Conservation (phyloP, 2,113 vertebrate species). For the Egretta garzetta region DNA sequence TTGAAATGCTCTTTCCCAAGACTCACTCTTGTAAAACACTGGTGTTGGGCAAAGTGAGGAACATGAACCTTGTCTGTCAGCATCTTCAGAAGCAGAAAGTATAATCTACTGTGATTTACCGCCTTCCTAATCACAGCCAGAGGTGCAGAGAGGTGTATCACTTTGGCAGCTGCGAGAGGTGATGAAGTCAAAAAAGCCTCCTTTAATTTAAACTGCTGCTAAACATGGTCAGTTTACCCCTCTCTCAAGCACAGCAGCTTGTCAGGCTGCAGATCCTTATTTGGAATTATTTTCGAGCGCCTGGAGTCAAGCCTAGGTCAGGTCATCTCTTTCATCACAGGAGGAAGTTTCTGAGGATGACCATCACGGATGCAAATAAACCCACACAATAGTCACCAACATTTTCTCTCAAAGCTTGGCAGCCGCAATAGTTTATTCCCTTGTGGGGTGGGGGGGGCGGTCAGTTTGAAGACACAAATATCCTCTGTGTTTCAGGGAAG, state of each 20-base stretch:
- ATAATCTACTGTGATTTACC: not conserved
- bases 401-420: slow-evolving; percentile 21
- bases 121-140: not conserved
- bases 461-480: not conserved
- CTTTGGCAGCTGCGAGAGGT: not conserved
- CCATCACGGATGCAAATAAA: slow-evolving; percentile 28
- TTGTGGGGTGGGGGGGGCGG: not conserved
- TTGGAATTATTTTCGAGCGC: slow-evolving; percentile 40
- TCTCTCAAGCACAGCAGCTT: not conserved
- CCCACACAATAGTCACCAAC: slow-evolving; percentile 5
- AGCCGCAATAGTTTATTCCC: not conserved
- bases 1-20: not conserved
- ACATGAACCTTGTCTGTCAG: not conserved
- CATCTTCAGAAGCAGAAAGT: not conserved
- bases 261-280: slow-evolving; percentile 37
- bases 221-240: slow-evolving; percentile 11
- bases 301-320: slow-evolving; percentile 25
- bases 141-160: not conserved
- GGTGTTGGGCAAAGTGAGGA: not conserved
- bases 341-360: slow-evolving; percentile 52
- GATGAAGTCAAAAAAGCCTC: not conserved
- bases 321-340: slow-evolving; percentile 13
- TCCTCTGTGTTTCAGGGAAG: not conserved
- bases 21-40: not conserved
- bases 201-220: not conserved